Conservation (phyloP, 1,140 invertebrate genomes). For the Himalopsyche phryganea region DNA sequence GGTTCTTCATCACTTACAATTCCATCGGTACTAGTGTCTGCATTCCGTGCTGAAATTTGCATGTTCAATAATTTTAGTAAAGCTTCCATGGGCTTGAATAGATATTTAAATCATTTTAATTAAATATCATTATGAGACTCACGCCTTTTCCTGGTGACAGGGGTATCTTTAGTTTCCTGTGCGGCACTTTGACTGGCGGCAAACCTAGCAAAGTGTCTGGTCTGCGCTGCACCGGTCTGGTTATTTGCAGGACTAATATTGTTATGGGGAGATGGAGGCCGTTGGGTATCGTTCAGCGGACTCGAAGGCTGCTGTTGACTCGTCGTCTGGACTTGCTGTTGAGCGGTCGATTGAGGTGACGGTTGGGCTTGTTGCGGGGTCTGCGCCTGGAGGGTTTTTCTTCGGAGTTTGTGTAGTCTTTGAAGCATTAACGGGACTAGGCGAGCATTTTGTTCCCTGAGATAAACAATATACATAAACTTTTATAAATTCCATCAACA, state of each 20-base stretch:
- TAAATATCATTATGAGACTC: no score
- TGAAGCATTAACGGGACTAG: conserved; percentile 85
- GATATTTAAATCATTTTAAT: no score
- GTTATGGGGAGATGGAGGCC: no score
- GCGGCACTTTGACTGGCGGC: neutral
- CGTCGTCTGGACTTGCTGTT: neutral
- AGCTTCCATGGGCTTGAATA: no score
- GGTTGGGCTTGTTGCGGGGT: neutral
- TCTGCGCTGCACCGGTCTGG: neutral
- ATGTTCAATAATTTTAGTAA: no score
- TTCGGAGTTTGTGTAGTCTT: conserved; percentile 72
- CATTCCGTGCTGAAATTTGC: no score
- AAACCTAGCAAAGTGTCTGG: conserved; percentile 30
- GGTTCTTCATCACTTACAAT: conserved; percentile 23
- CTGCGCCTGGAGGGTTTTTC: conserved; percentile 40
- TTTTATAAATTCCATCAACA: no score
- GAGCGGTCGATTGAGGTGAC: no score
- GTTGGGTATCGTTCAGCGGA: no score
- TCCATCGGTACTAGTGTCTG: neutral
- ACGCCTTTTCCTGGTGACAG: conserved; percentile 15
- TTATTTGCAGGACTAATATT: no score
- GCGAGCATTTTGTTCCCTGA: conserved; percentile 79
- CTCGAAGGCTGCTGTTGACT: neutral
- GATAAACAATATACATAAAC: conserved; percentile 31
- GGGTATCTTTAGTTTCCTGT: no score